Evolutionary conservation across 2,797 vertebrate genomes (phyloP).

Genomic region (Ciconia nigra): DNA sequence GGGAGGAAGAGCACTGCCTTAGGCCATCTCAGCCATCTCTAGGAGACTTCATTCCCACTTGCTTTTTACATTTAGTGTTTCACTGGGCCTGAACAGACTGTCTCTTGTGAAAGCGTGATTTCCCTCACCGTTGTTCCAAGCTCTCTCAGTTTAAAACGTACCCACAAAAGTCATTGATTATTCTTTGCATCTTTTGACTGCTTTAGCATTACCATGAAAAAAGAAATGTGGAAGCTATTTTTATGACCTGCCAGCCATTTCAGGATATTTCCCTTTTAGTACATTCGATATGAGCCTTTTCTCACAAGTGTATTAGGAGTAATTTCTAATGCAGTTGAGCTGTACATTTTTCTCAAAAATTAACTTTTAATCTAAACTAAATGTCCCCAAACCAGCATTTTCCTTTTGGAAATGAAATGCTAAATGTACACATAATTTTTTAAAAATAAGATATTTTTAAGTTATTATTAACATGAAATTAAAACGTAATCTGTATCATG

Average conservation of each 20-base stretch:
- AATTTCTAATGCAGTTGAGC: neutral
- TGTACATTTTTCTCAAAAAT: neutral
- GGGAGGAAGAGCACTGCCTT: neutral
- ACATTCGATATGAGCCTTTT: neutral
- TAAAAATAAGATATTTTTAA: neutral
- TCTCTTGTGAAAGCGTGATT: rapidly evolving
- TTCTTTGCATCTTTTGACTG: neutral
- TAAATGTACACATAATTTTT: neutral
- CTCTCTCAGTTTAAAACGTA: neutral
- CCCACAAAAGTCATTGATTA: neutral
- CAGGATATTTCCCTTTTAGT: neutral
- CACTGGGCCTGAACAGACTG: neutral
- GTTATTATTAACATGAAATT: neutral
- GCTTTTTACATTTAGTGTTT: neutral
- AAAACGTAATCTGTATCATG: neutral
- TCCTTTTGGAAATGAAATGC: neutral
- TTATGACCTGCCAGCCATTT: neutral
- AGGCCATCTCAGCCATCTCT: neutral
- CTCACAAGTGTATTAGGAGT: neutral
- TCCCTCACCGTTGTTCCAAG: neutral
- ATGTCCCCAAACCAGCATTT: neutral
- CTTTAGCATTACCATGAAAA: neutral
- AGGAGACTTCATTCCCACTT: neutral
- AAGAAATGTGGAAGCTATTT: neutral
- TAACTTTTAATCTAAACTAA: neutral